Conservation (phyloP, 1,140 invertebrate genomes). For the Ceratosolen solmsi region DNA sequence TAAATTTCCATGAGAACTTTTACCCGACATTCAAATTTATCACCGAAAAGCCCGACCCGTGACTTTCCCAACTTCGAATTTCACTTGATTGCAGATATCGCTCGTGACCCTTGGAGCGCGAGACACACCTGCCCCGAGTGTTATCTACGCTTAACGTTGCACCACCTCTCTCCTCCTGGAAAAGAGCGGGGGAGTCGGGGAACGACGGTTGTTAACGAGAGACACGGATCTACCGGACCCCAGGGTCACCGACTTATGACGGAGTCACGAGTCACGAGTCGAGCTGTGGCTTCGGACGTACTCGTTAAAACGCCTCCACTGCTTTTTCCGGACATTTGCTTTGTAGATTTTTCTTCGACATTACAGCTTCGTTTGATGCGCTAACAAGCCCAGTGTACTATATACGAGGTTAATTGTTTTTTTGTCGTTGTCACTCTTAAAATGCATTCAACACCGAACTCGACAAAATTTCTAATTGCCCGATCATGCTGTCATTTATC, state of each 20-base stretch:
- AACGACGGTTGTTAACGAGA: too few species aligned
- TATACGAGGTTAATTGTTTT: too few species aligned
- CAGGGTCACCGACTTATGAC: background rate
- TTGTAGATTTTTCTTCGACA: background rate
- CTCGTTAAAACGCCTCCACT: background rate
- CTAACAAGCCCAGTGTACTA: too few species aligned
- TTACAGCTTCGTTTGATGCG: too few species aligned
- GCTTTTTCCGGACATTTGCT: background rate
- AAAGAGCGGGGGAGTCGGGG: too few species aligned
- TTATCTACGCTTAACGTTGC: background rate
- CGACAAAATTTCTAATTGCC: too few species aligned
- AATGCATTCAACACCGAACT: too few species aligned
- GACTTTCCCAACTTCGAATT: background rate
- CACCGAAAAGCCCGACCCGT: background rate
- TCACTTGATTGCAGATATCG: background rate
- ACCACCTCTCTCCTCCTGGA: too few species aligned
- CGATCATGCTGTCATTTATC: too few species aligned
- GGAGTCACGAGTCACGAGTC: background rate
- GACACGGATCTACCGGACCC: background rate
- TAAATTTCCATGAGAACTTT: slow-evolving; percentile 6
- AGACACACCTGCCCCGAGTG: background rate
- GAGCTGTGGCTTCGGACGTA: too few species aligned
- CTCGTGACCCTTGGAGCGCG: background rate
- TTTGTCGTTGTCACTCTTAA: too few species aligned
- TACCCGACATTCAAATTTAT: slow-evolving; percentile 2